Evolutionary conservation across 2,888 invertebrate genomes (phyloP).

Genomic region (Pardosa pseudoannulata): DNA sequence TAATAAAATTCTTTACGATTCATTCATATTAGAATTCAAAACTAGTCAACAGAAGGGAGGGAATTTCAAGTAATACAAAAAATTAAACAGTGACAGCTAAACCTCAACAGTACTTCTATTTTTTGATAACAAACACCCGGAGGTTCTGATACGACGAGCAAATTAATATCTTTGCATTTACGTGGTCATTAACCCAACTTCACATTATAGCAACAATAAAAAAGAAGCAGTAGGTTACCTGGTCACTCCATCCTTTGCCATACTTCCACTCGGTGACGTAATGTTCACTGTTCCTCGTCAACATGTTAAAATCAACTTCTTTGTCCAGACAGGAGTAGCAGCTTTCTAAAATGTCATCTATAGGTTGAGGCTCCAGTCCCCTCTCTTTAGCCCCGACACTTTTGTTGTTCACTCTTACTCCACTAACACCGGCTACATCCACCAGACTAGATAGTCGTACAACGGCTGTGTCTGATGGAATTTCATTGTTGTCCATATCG

Average conservation of each 20-base stretch:
- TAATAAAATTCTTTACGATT: too few species aligned
- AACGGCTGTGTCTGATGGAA: slow-evolving; percentile 71
- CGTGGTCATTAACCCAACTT: too few species aligned
- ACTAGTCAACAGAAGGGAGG: too few species aligned
- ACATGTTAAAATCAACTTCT: slow-evolving; percentile 75
- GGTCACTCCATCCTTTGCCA: slow-evolving; percentile 76
- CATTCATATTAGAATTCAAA: too few species aligned
- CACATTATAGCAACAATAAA: too few species aligned
- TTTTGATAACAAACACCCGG: too few species aligned
- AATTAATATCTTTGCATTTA: too few species aligned
- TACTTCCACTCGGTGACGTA: slow-evolving; percentile 76
- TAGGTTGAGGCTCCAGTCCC: slow-evolving; percentile 73
- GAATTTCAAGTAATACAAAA: too few species aligned
- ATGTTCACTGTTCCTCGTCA: slow-evolving; percentile 76
- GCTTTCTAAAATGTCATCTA: slow-evolving; percentile 74
- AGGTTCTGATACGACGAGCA: too few species aligned
- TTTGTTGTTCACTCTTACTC: slow-evolving; percentile 76
- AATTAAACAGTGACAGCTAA: too few species aligned
- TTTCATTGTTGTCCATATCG: slow-evolving; percentile 72
- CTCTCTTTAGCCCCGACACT: slow-evolving; percentile 75
- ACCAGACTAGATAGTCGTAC: slow-evolving; percentile 73
- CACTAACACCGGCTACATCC: slow-evolving; percentile 74
- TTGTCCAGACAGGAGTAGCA: slow-evolving; percentile 73
- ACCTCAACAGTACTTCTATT: too few species aligned
- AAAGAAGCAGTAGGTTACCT: slow-evolving; percentile 72